Evolutionary conservation across 2,113 vertebrate genomes (phyloP), one percentile per base, ranked within the genome.

Genomic region (Sigmodon hispidus): DNA sequence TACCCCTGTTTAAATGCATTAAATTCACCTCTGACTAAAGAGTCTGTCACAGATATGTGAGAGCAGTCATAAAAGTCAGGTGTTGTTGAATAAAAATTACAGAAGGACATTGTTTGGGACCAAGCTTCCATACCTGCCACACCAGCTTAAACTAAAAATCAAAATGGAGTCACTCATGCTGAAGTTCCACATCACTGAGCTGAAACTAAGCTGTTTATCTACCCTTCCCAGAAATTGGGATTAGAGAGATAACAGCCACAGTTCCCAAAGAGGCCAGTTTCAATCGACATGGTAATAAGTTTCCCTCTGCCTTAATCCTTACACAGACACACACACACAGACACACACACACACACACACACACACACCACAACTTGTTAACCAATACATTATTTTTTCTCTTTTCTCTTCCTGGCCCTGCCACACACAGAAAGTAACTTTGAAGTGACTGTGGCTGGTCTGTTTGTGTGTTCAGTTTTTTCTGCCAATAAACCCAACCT

Each of bases 141-240:
- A 76, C 21, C 36, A 90, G 93, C 90, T 90, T 85, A 77, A 83
- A 63, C 70, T 94, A 48, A 76, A 94, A 77, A 48, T 77, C 70
- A 94, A 69, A 85, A 85, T 67, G 70, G 80, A 77, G 31, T 67
- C 80, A 85, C 61, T 85, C 70, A n/a, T 22, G 87, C 79, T 85
- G 12, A 94, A 67, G n/a, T 77, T 59, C 70, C n/a, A 73, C 70
- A 85, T 65, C 45, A 75, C n/a, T 22, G 26, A 29, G 7, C 87
- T 45, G 57, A 84, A 84, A 63, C 87, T 90, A 94, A 94, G 93
- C 93, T 90, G 69, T 77, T 90, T 90, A 85, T 94, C 93, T 90
- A 40, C 75, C 22, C 70, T 90, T n/a, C 24, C 16, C 93, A 90
- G 93, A 85, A 94, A 90, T 76, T 59, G 90, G 93, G 80, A 69